A percentile compares a stretch with the other conserved stretches of the same genome.
phyloP scores from a whole-genome alignment of 1,140 invertebrate species.

The Hyphantria cunea region DNA sequence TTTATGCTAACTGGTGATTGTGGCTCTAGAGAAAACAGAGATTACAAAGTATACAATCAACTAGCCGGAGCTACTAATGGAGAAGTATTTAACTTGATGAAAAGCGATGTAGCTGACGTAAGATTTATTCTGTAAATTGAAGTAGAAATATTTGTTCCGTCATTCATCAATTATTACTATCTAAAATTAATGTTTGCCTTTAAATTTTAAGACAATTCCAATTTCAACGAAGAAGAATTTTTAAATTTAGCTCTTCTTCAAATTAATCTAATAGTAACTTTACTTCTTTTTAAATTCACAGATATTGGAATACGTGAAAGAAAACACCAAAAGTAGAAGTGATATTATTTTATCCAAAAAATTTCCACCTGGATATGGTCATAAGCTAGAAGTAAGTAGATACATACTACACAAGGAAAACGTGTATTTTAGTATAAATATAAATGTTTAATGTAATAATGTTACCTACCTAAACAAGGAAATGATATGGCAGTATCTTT shows the following conservation, averaged over 20 bases:
- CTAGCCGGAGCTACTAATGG: constrained; percentile 51
- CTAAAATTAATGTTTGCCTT: too few relatives aligned
- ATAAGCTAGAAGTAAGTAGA: constrained; percentile 27
- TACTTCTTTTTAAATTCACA: constrained; percentile 17
- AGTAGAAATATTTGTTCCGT: background rate
- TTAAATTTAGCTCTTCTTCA: too few relatives aligned
- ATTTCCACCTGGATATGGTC: constrained; percentile 31
- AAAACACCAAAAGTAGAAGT: constrained; percentile 41
- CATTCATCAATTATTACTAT: background rate
- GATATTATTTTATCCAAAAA: constrained; percentile 30
- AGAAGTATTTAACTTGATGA: constrained; percentile 55
- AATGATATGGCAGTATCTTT: too few relatives aligned
- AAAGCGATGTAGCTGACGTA: constrained; percentile 44
- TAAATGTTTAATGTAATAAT: too few relatives aligned
- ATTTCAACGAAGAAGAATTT: too few relatives aligned
- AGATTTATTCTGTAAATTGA: background rate
- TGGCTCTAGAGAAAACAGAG: background rate
- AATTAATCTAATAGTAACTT: too few relatives aligned
- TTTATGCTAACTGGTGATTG: constrained; percentile 56
- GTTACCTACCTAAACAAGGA: too few relatives aligned
- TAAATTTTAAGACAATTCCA: too few relatives aligned
- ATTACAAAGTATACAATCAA: constrained; percentile 40
- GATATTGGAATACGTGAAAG: constrained; percentile 47
- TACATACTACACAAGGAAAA: background rate
- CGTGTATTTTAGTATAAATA: too few relatives aligned